phyloP scores from a whole-genome alignment of 2,888 invertebrate species.

The Tinea semifulvella region DNA sequence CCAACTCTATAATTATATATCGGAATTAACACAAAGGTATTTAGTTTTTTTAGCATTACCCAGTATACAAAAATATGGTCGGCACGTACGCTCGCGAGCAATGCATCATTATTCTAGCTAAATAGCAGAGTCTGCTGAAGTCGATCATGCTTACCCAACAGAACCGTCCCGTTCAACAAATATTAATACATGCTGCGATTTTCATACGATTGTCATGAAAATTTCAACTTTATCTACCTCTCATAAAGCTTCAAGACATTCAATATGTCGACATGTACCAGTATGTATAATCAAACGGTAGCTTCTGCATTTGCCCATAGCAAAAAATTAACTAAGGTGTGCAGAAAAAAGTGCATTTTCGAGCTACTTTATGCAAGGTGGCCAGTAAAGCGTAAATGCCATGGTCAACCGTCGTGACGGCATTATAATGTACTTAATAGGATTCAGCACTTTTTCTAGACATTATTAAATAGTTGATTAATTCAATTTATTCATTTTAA shows the following conservation, averaged over 20 bases:
- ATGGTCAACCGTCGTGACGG: conserved; percentile 59
- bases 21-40: too few relatives aligned
- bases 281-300: not conserved
- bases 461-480: conserved; percentile 57
- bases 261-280: not conserved
- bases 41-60: too few relatives aligned
- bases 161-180: conserved; percentile 25
- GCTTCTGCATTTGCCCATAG: not conserved
- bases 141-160: conserved; percentile 24
- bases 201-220: not conserved
- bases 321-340: not conserved
- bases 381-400: conserved; percentile 61
- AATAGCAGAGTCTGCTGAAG: conserved; percentile 2
- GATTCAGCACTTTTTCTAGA: too few relatives aligned
- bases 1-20: too few relatives aligned
- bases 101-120: conserved; percentile 3
- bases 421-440: conserved; percentile 43
- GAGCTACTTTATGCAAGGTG: conserved; percentile 39
- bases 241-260: not conserved
- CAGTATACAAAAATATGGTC: too few relatives aligned
- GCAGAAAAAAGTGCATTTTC: conserved; percentile 40
- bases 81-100: not conserved
- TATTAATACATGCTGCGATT: conserved; percentile 5
- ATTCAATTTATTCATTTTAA: too few relatives aligned
- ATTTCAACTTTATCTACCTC: not conserved